These are phyloP conservation scores for Lepidotrigona ventralis DNA, from an alignment of 1,140 invertebrate species.

Conservation along the genomic window DNA sequence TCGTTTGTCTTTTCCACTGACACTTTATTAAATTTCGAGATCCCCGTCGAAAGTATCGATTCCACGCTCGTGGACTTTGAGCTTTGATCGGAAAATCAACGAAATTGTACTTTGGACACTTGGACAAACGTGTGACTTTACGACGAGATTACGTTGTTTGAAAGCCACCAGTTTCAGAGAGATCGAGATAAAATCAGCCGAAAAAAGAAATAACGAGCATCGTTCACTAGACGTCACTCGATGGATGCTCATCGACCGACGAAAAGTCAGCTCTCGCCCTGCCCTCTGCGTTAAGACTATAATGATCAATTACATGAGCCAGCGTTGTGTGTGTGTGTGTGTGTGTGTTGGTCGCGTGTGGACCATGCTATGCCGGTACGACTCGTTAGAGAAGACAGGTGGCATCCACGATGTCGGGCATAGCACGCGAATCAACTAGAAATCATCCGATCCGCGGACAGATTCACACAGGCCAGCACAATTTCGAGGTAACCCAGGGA, in stretches of 20 bases:
- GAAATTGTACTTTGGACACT: too few relatives aligned
- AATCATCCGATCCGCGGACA: slow-evolving; percentile 60
- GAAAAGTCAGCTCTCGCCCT: slow-evolving; percentile 8
- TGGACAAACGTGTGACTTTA: neutral
- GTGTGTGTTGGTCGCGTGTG: slow-evolving; percentile 5
- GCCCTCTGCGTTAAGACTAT: slow-evolving; percentile 6
- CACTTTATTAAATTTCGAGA: too few relatives aligned
- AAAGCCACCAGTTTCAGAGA: neutral
- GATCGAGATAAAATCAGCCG: neutral
- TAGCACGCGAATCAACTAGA: slow-evolving; percentile 57
- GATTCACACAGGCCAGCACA: slow-evolving; percentile 65
- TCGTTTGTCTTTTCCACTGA: too few relatives aligned
- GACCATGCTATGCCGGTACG: slow-evolving; percentile 18
- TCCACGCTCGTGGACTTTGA: too few relatives aligned
- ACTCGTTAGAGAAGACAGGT: slow-evolving; percentile 61
- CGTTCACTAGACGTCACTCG: slow-evolving; percentile 10
- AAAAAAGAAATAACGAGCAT: slow-evolving; percentile 13
- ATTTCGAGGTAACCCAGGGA: slow-evolving; percentile 62
- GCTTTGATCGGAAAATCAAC: too few relatives aligned
- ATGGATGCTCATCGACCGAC: slow-evolving; percentile 4
- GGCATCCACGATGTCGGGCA: slow-evolving; percentile 54
- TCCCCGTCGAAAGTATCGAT: too few relatives aligned
- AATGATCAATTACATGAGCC: slow-evolving; percentile 32
- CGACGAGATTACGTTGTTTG: neutral
- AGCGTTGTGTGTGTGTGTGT: neutral